Percentiles rank a stretch among this genome's conserved stretches.
phyloP scores from a whole-genome alignment of 2,888 invertebrate species.

The Tetragnatha montana region DNA sequence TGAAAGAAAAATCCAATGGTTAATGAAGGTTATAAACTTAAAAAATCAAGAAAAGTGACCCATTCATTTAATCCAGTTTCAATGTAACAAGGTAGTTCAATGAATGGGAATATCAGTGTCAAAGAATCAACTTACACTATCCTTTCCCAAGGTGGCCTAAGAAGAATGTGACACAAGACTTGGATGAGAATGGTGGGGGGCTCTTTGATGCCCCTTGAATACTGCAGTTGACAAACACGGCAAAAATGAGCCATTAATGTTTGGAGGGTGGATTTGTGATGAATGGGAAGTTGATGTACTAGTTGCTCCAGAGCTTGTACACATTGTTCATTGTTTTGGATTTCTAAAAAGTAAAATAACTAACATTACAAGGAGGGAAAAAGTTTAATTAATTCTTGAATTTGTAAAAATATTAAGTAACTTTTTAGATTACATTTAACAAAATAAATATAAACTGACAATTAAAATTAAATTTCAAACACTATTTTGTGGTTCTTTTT shows the following conservation, averaged over 20 bases:
- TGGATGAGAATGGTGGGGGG: slow-evolving; percentile 83
- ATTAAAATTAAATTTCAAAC: no score
- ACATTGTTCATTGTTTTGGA: slow-evolving; percentile 79
- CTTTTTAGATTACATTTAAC: no score
- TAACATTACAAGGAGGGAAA: no score
- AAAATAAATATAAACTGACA: no score
- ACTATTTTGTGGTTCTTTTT: no score
- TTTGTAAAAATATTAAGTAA: no score
- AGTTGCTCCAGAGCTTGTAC: slow-evolving; percentile 79
- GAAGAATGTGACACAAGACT: slow-evolving; percentile 84
- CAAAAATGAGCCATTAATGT: slow-evolving; percentile 84
- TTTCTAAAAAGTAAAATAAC: slow-evolving; percentile 57
- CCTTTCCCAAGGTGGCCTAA: slow-evolving; percentile 86
- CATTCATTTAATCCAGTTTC: not conserved
- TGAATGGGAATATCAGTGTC: no score
- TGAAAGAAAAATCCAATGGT: slow-evolving; percentile 75
- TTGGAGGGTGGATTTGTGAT: slow-evolving; percentile 81
- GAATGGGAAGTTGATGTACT: slow-evolving; percentile 81
- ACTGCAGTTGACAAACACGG: slow-evolving; percentile 83
- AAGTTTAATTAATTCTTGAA: no score
- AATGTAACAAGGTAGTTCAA: no score
- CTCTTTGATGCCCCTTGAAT: slow-evolving; percentile 81
- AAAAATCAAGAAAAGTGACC: not conserved
- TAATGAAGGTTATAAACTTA: not conserved
- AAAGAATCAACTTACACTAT: slow-evolving; percentile 81